Base-by-base conservation (phyloP, 92 coral and sea anemone genomes). In the Actinostola sp. region DNA sequence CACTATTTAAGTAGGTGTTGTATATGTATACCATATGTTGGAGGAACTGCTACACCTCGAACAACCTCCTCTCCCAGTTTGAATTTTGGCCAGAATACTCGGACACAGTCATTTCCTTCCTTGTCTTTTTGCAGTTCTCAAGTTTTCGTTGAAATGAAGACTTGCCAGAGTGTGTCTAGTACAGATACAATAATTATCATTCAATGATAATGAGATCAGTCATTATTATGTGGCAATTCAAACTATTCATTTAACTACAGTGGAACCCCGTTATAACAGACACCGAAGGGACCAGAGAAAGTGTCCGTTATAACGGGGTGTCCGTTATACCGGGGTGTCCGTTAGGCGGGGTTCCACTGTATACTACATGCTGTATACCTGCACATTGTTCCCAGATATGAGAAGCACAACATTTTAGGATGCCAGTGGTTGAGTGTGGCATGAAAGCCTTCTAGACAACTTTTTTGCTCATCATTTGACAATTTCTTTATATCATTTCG, bases 131-230 rank as follows among this genome's bases (percentile, higher is more conserved):
- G 52, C 30, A 66, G 44, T 17, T 38, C 75, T 29, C 41, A 73
- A 61, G 70, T 84, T 84, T 58, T 77, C 89, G 23, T 84, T 71
- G 31, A 77, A 78, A 64, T 77, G 84, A 0, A 84, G 60, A 35
- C 81, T 66, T 34, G 85, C 84, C 67, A 84, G 60, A 24, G 66
- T 78, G 34, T 66, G 72, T n/a, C 89, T 77, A 21, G n/a, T n/a
- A n/a, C n/a, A n/a, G n/a, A n/a, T n/a, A n/a, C n/a, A n/a, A n/a
- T n/a, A n/a, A n/a, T n/a, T n/a, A n/a, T n/a, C n/a, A n/a, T n/a
- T n/a, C n/a, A n/a, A n/a, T n/a, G n/a, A n/a, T n/a, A n/a, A n/a
- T n/a, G n/a, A n/a, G n/a, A n/a, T n/a, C n/a, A n/a, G n/a, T n/a
- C n/a, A n/a, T n/a, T n/a, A n/a, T n/a, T n/a, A n/a, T n/a, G n/a